Conservation (phyloP, 2,113 vertebrate species). For the Haemorhous mexicanus region DNA sequence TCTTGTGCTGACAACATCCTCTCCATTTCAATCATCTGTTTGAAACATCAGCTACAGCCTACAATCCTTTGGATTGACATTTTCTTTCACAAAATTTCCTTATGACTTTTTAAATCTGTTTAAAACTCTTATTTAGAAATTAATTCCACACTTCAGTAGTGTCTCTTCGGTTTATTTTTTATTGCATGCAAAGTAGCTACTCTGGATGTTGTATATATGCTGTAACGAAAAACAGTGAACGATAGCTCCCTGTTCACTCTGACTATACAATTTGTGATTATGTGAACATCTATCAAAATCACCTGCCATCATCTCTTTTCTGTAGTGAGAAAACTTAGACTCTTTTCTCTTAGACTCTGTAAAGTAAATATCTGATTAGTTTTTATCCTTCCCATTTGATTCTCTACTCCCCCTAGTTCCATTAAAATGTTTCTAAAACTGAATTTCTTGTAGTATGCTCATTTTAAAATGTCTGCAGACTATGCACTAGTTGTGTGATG, state of each 20-base stretch:
- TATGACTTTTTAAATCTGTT: neutral
- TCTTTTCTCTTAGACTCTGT: neutral
- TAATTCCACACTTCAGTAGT: neutral
- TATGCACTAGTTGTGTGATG: neutral
- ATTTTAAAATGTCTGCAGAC: neutral
- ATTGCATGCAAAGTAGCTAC: neutral
- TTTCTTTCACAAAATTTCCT: neutral
- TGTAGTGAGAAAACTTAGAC: neutral
- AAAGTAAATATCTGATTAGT: neutral
- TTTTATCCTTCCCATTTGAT: neutral
- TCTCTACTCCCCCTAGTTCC: neutral
- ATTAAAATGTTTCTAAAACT: neutral
- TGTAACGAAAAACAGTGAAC: neutral
- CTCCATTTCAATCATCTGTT: neutral
- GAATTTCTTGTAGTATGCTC: neutral
- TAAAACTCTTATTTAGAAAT: neutral
- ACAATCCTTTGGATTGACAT: neutral
- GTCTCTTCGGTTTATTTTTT: rapidly evolving
- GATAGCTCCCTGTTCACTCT: neutral
- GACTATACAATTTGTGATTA: neutral
- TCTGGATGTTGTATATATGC: neutral
- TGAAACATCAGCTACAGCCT: neutral
- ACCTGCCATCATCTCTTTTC: neutral
- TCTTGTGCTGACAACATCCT: rapidly evolving
- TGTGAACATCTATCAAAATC: neutral